A percentile compares a stretch with the other conserved stretches of the same genome.
Conservation (phyloP, 30 jellyfish, hydroid and myxozoan species). For the Catostylus mosaicus region DNA sequence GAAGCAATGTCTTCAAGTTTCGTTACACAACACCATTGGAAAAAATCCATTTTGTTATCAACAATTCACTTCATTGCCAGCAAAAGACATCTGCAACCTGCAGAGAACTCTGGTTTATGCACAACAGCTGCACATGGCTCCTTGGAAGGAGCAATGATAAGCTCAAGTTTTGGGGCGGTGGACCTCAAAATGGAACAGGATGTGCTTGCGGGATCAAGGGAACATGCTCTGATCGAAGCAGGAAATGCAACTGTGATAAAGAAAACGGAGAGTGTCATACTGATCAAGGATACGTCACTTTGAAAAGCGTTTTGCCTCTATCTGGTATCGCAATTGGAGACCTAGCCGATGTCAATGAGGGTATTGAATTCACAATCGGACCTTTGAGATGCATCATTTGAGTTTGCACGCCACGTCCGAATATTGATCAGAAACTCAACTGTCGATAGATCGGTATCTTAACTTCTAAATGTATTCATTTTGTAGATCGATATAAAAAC, state of each 20-base stretch:
- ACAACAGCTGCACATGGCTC: constrained; percentile 3
- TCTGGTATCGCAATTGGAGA: constrained; percentile 50
- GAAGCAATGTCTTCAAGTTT: not conserved
- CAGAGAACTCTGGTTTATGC: constrained; percentile 12
- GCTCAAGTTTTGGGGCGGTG: constrained; percentile 44
- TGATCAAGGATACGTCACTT: constrained; percentile 34
- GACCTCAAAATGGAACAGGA: constrained; percentile 21
- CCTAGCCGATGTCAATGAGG: not conserved
- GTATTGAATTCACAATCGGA: constrained; percentile 18
- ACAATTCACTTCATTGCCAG: constrained; percentile 14
- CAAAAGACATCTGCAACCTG: constrained; percentile 16
- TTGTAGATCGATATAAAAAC: too few relatives aligned
- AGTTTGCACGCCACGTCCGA: too few relatives aligned
- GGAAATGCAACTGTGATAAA: constrained; percentile 17
- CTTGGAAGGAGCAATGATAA: not conserved
- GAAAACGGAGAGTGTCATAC: not conserved
- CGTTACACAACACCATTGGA: not conserved
- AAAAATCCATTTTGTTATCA: constrained; percentile 3
- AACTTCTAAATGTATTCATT: too few relatives aligned
- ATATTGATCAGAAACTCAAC: too few relatives aligned
- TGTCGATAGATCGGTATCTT: too few relatives aligned
- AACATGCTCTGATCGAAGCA: not conserved
- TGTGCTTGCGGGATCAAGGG: constrained; percentile 22
- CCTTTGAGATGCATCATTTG: constrained; percentile 27
- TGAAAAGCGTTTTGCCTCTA: constrained; percentile 28